Evolutionary conservation across 2,888 invertebrate species (phyloP), one percentile per base, ranked within the genome.

Genomic region (Eledone cirrhosa): DNA sequence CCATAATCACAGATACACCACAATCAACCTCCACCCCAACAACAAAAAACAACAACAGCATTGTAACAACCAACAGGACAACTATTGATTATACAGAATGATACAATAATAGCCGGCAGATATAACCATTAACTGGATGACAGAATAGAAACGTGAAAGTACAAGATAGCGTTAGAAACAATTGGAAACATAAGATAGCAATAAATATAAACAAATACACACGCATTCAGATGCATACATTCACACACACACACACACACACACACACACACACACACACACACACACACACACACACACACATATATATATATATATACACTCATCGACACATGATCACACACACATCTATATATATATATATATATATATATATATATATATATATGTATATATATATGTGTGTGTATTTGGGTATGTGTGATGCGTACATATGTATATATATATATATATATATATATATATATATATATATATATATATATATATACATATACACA

Each of bases 291-390:
- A 65, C 16, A n/a, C 19, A 11, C 0, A 27, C 14, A n/a, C 3
- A n/a, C 29, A 24, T 65, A n/a, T 65, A 65, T 24, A 65, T 24
- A 65, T 24, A 65, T n/a, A 65, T 24, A 65, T 24, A 65, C 16
- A 65, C 4, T 7, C 29, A 65, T 1, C 8, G 24, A 65, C 29
- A 24, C 16, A 24, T 11, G 31, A 4, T 29, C 19, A 67, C 2
- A 27, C 19, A 67, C 4, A 27, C 16, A 67, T 8, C 27, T 8
- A 27, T 27, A 67, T 27, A 67, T 27, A 67, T 67, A 67, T 27
- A 67, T 67, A 67, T 67, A 67, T 65, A 65, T 65, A 65, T 65
- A 63, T 65, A 27, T 65, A 27, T 65, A 27, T 65, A 4, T 53
- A 53, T 53, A 53, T 53, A 53, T 53, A 53, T 53, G n/a, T 53